phyloP scores from a whole-genome alignment of 2,888 invertebrate species.

The Deilephila porcellus region DNA sequence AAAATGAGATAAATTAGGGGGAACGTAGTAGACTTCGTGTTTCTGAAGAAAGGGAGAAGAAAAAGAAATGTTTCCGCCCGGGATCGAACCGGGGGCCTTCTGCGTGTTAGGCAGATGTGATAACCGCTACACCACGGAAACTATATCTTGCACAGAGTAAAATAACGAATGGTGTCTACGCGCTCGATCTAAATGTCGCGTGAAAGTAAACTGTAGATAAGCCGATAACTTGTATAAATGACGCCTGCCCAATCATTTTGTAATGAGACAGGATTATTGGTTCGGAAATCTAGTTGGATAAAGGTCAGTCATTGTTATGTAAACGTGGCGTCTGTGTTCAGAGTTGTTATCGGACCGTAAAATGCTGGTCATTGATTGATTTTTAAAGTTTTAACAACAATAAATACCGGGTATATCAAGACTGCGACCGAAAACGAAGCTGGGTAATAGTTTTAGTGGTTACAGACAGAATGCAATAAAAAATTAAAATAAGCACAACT shows the following conservation, averaged over 20 bases:
- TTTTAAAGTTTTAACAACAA: no score
- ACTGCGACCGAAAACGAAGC: no score
- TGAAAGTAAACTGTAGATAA: slow-evolving; percentile 16
- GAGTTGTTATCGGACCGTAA: not conserved
- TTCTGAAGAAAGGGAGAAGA: not conserved
- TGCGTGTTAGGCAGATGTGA: slow-evolving; percentile 96
- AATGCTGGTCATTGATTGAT: not conserved
- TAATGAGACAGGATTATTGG: slow-evolving; percentile 12
- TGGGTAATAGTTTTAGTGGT: no score
- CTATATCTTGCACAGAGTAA: slow-evolving; percentile 45
- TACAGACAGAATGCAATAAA: no score
- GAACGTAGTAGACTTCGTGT: no score
- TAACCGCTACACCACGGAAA: slow-evolving; percentile 96
- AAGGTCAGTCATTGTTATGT: slow-evolving; percentile 4
- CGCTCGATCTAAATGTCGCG: not conserved
- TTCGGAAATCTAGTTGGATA: not conserved
- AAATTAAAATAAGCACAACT: no score
- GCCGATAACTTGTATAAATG: slow-evolving; percentile 11
- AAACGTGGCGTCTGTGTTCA: not conserved
- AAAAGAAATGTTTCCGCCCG: slow-evolving; percentile 89
- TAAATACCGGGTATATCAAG: no score
- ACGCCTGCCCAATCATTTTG: not conserved
- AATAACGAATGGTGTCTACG: not conserved
- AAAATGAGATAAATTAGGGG: no score
- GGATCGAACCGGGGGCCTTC: slow-evolving; percentile 96